Conservation (phyloP, 2,797 vertebrate genomes). For the Micrastur ruficollis region DNA sequence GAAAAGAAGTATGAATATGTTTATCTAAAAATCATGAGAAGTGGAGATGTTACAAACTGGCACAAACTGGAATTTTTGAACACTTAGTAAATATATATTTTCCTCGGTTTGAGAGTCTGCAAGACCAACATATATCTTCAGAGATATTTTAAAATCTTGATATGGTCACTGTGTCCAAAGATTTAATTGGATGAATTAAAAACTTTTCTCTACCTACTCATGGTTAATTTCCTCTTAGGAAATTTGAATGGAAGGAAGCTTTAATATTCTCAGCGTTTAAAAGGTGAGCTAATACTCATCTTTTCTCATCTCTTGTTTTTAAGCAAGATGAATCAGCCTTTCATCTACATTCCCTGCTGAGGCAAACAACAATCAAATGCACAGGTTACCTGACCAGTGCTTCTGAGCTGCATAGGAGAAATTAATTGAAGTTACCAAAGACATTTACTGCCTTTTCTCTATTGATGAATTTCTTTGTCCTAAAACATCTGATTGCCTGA, state of each 20-base stretch:
- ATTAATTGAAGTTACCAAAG: background rate
- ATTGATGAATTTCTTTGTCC: background rate
- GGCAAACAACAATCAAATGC: background rate
- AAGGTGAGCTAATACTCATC: background rate
- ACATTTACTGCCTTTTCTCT: background rate
- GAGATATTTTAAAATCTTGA: background rate
- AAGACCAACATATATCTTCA: background rate
- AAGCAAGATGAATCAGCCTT: background rate
- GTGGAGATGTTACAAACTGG: background rate
- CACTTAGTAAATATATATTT: background rate
- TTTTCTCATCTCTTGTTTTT: background rate
- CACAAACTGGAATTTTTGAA: background rate
- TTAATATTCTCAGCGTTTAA: background rate
- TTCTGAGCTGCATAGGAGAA: background rate
- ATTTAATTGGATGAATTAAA: background rate
- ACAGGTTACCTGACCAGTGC: background rate
- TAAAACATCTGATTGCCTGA: background rate
- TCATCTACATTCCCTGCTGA: background rate
- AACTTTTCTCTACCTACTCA: background rate
- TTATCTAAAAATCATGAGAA: background rate
- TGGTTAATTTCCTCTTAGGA: background rate
- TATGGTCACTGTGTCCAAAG: background rate
- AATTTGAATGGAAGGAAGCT: background rate
- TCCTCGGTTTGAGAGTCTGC: background rate
- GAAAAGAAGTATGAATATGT: background rate